Base-by-base conservation (phyloP, 1,140 invertebrate genomes). In the Thaumetopoea pityocampa region DNA sequence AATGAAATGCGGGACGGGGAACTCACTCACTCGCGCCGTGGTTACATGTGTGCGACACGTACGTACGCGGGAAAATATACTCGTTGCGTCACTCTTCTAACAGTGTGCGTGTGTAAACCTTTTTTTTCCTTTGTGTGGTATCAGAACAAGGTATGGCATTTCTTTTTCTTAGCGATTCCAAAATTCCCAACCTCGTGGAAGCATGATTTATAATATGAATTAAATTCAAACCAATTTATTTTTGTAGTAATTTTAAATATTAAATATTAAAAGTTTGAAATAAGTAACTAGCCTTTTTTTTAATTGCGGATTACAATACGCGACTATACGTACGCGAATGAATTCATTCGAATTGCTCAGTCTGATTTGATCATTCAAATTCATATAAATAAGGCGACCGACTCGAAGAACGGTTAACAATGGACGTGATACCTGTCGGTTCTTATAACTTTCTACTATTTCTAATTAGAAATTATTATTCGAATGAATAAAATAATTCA, bases 1-100 rank as follows among this genome's bases (percentile, higher is more conserved):
- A 84, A 79, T 80, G 77, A 81, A 46, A 80, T 73, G 71, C 67
- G 66, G n/a, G n/a, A n/a, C n/a, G n/a, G 72, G 69, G 65, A 77
- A 77, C 70, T 77, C 67, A 62, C 36, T 57, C 47, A 19, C 36
- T 33, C 32, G 36, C 53, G 36, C 30, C 32, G n/a, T n/a, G n/a
- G n/a, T n/a, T n/a, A n/a, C 56, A 71, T 72, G 70, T 70, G 71
- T 52, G 60, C 42, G 29, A 9, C 51, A 57, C 44, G 53, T 67
- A 18, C 36, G 43, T 61, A 54, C 37, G 63, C 33, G 53, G 49
- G 50, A 46, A 46, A 63, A 59, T 32, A 40, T 53, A 48, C 42
- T 32, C 32, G 59, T 55, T 62, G 58, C 58, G 62, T 60, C 43
- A 47, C 45, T n/a, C 32, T 34, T 51, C 42, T 60, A 57, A 37